These are phyloP conservation scores for Eidolon dupreanum DNA, from an alignment of 2,797 vertebrate genomes.

Conservation along the genomic window DNA sequence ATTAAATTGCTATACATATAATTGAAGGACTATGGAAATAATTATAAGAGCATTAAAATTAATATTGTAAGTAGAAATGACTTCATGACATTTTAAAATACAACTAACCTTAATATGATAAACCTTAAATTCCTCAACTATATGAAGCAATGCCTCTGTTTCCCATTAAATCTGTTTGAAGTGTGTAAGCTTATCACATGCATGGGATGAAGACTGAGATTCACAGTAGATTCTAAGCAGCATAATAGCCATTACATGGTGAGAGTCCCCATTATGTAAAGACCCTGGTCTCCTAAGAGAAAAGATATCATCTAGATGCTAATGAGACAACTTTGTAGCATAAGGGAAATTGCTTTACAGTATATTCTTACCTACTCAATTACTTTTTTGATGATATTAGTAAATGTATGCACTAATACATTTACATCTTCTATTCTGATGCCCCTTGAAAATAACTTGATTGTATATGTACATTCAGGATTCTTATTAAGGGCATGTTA, in stretches of 20 bases:
- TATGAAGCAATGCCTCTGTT: neutral
- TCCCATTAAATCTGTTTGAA: neutral
- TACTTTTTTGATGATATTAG: neutral
- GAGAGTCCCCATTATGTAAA: neutral
- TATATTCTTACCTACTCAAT: neutral
- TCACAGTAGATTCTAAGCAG: neutral
- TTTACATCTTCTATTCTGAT: neutral
- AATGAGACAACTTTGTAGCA: neutral
- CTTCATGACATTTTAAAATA: neutral
- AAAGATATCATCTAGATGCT: neutral
- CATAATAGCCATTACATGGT: neutral
- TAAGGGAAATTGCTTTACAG: neutral
- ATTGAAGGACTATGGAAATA: neutral
- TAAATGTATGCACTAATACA: neutral
- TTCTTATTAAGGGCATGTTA: neutral
- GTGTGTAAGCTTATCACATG: neutral
- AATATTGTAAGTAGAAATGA: neutral
- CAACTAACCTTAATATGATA: neutral
- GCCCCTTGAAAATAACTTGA: neutral
- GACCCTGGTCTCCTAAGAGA: neutral
- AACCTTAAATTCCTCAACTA: neutral
- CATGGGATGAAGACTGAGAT: neutral
- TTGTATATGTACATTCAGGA: neutral
- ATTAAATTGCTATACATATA: neutral
- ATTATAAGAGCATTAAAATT: neutral